Evolutionary conservation across 2,888 invertebrate species (phyloP), one percentile per base, ranked within the genome.

Genomic region (Diaphora mendica): DNA sequence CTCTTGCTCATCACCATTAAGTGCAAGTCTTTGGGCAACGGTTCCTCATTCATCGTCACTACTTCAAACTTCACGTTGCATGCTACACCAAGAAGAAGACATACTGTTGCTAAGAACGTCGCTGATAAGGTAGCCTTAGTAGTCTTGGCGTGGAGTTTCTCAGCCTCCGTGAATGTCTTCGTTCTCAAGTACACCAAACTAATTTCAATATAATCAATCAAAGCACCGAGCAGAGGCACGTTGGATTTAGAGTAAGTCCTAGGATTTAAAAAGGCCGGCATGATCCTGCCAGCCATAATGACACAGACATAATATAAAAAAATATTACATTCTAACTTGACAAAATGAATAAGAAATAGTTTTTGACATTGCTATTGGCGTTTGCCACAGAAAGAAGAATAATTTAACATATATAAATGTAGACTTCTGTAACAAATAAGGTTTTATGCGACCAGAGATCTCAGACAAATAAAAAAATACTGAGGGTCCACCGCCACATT

Each of bases 51-150:
- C 0, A 91, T 77, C 0, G 89, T 94, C n/a, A 91, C 93, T 4
- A 95, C 91, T 87, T 95, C 95, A 8, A 95, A 90, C 82, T 95
- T 95, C 5, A 95, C 88, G 71, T 94, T 95, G 48, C 90, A 88
- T 15, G 88, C 85, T 13, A 94, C 77, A 0, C 94, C 95, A 11
- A 95, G 83, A 7, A 91, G 26, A 0, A 95, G 78, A 33, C 94
- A 94, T 0, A 93, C 91, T 0, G 79, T 66, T 0, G 92, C 89
- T 71, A 94, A 78, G 76, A 95, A 95, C 0, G 89, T 82, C 0
- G 92, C 85, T 0, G 95, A 93, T 0, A 94, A 79, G 0, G 88
- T 86, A 0, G 88, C 86, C 73, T 82, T 89, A 0, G 89, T 83
- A 0, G 87, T 83, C 51, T 89, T 90, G 0, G 87, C 83, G 33